Percentiles rank a stretch among this genome's conserved stretches.
Conservation (phyloP, 2,113 vertebrate species). For the Bufo gargarizans region DNA sequence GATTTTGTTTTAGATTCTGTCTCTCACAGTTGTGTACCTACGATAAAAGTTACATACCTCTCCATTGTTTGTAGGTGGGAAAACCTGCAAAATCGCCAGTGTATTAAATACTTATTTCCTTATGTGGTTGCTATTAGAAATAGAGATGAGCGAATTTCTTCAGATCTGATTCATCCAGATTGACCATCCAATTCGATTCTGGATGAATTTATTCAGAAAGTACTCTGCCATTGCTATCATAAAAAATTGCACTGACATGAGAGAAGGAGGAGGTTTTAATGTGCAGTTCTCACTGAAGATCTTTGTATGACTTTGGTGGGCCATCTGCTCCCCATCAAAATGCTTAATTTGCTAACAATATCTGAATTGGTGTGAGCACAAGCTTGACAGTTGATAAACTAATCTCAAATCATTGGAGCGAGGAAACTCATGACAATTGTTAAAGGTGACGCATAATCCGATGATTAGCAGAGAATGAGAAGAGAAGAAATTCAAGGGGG, state of each 20-base stretch:
- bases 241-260: background rate
- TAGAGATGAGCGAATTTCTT: too few relatives aligned
- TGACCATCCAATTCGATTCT: too few relatives aligned
- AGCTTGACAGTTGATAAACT: slow-evolving; percentile 7
- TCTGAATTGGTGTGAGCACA: slow-evolving; percentile 23
- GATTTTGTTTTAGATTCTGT: too few relatives aligned
- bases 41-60: too few relatives aligned
- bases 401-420: slow-evolving; percentile 12
- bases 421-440: slow-evolving; percentile 4
- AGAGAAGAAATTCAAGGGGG: background rate
- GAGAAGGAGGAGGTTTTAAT: background rate
- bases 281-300: background rate
- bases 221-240: background rate
- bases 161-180: too few relatives aligned
- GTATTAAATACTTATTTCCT: too few relatives aligned
- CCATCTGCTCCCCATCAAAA: slow-evolving; percentile 27
- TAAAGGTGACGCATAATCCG: slow-evolving; percentile 20
- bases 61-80: too few relatives aligned
- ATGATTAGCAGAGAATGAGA: background rate
- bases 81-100: too few relatives aligned
- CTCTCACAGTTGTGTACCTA: too few relatives aligned
- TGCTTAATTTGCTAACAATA: slow-evolving; percentile 6
- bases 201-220: too few relatives aligned
- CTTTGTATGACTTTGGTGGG: background rate
- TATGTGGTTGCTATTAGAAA: too few relatives aligned